A percentile compares a stretch with the other conserved stretches of the same genome.
Evolutionary conservation across 2,888 invertebrate genomes (phyloP).

Genomic region (Euphydryas editha): DNA sequence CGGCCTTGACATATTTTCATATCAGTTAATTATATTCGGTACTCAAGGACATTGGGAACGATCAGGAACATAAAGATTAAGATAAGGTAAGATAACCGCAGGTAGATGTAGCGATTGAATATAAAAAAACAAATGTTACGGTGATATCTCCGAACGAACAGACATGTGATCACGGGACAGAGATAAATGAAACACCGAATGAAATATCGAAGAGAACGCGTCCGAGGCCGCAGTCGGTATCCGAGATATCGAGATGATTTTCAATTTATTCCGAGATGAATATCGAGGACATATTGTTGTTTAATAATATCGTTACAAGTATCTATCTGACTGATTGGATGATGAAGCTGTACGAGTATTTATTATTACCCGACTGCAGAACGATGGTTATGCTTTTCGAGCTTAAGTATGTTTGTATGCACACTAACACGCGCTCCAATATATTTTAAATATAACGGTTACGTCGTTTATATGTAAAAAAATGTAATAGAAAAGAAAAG

Average conservation of each 20-base stretch:
- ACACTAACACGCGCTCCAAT: too few species aligned
- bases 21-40: constrained; percentile 27
- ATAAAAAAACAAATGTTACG: constrained; percentile 39
- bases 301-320: constrained; percentile 14
- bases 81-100: constrained; percentile 35
- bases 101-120: constrained; percentile 28
- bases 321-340: not conserved
- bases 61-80: constrained; percentile 32
- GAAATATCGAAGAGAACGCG: constrained; percentile 45
- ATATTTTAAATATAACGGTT: too few species aligned
- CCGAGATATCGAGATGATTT: constrained; percentile 52
- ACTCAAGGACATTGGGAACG: constrained; percentile 18
- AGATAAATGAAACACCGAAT: constrained; percentile 60
- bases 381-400: too few species aligned
- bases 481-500: too few species aligned
- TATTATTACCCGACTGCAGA: not conserved
- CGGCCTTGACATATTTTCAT: constrained; percentile 23
- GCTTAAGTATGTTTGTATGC: too few species aligned
- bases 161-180: constrained; percentile 59
- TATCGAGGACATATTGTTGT: constrained; percentile 30
- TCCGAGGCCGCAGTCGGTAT: constrained; percentile 47
- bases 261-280: constrained; percentile 36
- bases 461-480: too few species aligned
- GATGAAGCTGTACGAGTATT: constrained; percentile 1
- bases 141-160: constrained; percentile 34